phyloP scores from a whole-genome alignment of 2,888 invertebrate genomes.

The Sinelater perroti region DNA sequence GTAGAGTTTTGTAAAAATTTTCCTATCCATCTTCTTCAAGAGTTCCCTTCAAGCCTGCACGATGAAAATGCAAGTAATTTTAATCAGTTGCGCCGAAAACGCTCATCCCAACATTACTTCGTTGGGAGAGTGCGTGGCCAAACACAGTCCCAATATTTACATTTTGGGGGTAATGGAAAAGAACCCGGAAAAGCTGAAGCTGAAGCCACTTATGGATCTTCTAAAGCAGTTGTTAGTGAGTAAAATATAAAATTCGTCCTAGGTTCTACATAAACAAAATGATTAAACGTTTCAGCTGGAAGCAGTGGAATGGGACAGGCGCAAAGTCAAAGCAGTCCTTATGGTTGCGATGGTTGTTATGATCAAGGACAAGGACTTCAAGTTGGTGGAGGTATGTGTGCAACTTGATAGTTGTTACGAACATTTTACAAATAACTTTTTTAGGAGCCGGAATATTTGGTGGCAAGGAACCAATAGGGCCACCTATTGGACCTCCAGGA shows the following conservation, averaged over 20 bases:
- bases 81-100: slow-evolving; percentile 38
- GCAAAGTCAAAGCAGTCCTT: slow-evolving; percentile 81
- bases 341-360: slow-evolving; percentile 74
- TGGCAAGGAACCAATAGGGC: not conserved
- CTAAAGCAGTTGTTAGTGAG: slow-evolving; percentile 78
- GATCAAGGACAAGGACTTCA: slow-evolving; percentile 50
- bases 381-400: slow-evolving; percentile 7
- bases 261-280: slow-evolving; percentile 16
- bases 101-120: slow-evolving; percentile 52
- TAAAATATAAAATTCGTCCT: not conserved
- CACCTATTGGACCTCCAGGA: not conserved
- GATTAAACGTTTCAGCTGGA: slow-evolving; percentile 79
- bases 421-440: no score
- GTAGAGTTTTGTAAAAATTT: slow-evolving; percentile 62
- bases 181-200: slow-evolving; percentile 79
- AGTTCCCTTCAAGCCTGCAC: slow-evolving; percentile 41
- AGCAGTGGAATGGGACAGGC: slow-evolving; percentile 88
- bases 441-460: not conserved
- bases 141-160: slow-evolving; percentile 85
- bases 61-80: slow-evolving; percentile 6
- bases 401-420: not conserved
- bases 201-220: slow-evolving; percentile 76
- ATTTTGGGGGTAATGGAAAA: slow-evolving; percentile 65
- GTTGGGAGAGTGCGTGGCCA: slow-evolving; percentile 72
- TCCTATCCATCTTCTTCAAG: slow-evolving; percentile 58